Conservation (phyloP, 2,797 vertebrate genomes). For the Kryptopterus vitreolus region DNA sequence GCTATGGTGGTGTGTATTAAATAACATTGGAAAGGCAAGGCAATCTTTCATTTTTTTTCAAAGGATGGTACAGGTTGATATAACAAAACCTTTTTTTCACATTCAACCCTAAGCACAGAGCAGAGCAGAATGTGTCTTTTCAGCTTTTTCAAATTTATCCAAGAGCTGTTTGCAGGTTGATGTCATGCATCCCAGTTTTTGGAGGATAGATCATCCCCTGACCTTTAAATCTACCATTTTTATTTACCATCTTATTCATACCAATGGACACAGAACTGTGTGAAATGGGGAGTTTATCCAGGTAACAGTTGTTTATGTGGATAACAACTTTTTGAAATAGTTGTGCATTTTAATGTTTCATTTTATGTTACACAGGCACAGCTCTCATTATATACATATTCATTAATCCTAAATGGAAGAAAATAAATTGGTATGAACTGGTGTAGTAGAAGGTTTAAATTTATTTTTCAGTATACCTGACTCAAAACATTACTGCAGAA, state of each 20-base stretch:
- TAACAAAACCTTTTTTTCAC: slow-evolving; percentile 9
- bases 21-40: neutral
- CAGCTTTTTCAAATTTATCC: neutral
- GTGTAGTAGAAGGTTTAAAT: neutral
- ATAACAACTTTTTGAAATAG: neutral
- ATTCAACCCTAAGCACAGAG: neutral
- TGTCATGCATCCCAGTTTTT: neutral
- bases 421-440: neutral
- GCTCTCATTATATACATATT: neutral
- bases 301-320: neutral
- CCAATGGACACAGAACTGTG: neutral
- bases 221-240: slow-evolving; percentile 8
- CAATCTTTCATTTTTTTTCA: neutral
- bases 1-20: neutral
- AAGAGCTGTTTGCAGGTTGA: neutral
- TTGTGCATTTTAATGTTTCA: neutral
- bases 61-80: slow-evolving; percentile 14
- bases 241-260: neutral
- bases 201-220: too few species aligned
- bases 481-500: slow-evolving; percentile 2
- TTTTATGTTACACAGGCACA: slow-evolving; percentile 5
- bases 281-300: neutral
- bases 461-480: neutral
- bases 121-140: neutral
- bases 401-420: neutral